phyloP scores from a whole-genome alignment of 2,888 invertebrate species.

The Busseola fusca region DNA sequence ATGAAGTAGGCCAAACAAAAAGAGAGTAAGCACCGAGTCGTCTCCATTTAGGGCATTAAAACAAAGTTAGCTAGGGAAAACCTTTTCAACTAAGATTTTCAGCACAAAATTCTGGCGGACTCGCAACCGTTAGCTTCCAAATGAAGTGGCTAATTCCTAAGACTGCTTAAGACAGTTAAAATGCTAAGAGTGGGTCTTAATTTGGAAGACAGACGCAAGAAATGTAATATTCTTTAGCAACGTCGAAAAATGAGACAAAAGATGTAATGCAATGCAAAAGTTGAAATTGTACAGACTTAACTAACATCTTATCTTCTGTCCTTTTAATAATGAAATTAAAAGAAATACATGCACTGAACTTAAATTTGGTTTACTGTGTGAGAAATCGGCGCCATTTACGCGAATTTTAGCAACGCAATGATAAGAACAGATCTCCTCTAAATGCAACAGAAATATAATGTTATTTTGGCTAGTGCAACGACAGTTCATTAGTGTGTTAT shows the following conservation, averaged over 20 bases:
- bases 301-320: no score
- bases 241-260: constrained; percentile 21
- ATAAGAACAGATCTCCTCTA: no score
- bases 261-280: constrained; percentile 33
- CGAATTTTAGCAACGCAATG: no score
- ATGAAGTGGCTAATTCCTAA: constrained; percentile 46
- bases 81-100: constrained; percentile 34
- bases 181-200: constrained; percentile 5
- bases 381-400: no score
- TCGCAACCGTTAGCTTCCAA: constrained; percentile 30
- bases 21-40: constrained; percentile 1
- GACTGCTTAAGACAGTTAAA: constrained; percentile 16
- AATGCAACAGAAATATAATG: no score
- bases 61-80: constrained; percentile 21
- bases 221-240: constrained; percentile 1
- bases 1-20: constrained; percentile 24
- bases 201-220: constrained; percentile 15
- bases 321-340: no score
- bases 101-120: constrained; percentile 22
- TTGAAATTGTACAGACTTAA: constrained; percentile 51
- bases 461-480: no score
- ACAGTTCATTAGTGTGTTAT: no score
- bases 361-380: no score
- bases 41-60: constrained; percentile 23
- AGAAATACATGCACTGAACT: no score